These are phyloP conservation scores for Dromiciops gliroides DNA, from an alignment of 2,113 vertebrate genomes.

Conservation along the genomic window DNA sequence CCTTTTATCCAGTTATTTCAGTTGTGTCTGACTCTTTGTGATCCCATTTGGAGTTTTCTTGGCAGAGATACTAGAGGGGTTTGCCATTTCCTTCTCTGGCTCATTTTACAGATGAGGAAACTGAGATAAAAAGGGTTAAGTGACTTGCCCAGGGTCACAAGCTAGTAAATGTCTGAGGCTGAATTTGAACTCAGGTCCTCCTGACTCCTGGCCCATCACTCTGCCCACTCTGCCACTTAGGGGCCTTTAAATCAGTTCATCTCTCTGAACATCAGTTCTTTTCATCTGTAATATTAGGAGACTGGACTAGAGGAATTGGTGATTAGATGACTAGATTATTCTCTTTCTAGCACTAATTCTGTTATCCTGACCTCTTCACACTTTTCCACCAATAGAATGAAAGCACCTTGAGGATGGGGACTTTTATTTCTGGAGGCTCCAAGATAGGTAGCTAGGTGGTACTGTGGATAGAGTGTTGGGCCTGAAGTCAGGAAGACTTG, in stretches of 20 bases:
- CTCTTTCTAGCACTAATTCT: neutral
- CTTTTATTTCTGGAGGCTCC: neutral
- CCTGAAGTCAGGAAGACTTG: neutral
- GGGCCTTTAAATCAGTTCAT: neutral
- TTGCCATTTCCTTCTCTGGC: neutral
- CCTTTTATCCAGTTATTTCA: neutral
- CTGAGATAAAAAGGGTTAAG: neutral
- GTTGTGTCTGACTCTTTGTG: neutral
- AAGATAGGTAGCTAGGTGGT: neutral
- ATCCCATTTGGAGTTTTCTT: neutral
- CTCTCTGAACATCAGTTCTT: neutral
- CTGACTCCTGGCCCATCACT: neutral
- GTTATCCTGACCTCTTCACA: neutral
- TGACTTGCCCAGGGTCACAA: neutral
- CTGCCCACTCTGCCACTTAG: neutral
- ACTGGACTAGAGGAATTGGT: neutral
- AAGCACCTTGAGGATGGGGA: neutral
- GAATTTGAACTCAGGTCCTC: neutral
- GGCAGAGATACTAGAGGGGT: neutral
- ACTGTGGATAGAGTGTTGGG: neutral
- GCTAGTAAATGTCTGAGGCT: neutral
- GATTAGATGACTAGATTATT: neutral
- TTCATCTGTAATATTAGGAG: neutral
- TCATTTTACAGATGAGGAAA: neutral
- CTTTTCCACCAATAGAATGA: neutral